Evolutionary conservation across 2,113 vertebrate species (phyloP), one percentile per base, ranked within the genome.

Genomic region (Synchiropus splendidus): DNA sequence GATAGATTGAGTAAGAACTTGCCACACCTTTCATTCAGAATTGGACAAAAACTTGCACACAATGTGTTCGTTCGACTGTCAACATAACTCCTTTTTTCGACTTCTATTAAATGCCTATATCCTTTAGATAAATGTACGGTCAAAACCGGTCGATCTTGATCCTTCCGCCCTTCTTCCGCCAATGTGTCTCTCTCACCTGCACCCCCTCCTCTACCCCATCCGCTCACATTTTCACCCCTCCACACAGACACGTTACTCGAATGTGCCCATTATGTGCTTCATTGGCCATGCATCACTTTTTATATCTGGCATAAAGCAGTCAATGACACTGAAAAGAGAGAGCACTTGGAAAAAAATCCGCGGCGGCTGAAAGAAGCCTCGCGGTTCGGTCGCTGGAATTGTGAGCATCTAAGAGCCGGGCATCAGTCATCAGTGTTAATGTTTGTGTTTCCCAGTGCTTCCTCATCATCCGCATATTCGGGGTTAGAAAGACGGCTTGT

Each of bases 281-380:
- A 64, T 54, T 77, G 73, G 43, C 50, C 77, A 77, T 69, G 69
- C 69, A 58, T 51, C 21, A 61, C 67, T 72, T 75, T 81, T 79
- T 72, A 78, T 78, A 82, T 79, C 69, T 38, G 60, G 58, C 67
- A 63, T 73, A 80, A 78, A 72, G 59, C 73, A 70, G 65, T 52
- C 63, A 61, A 69, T 71, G 74, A 75, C 55, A 70, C 66, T 65
- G 64, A 72, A 77, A 74, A 68, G 63, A 54, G 72, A 61, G 39
- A 49, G 72, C 46, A 39, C 21, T 18, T 36, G 52, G 52, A 64
- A 57, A 58, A n/a, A 15, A 39, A 33, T n/a, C n/a, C n/a, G n/a
- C n/a, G n/a, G n/a, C n/a, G n/a, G n/a, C n/a, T n/a, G n/a, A 62
- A 57, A 63, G 38, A 34, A 54, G 42, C 45, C 43, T 62, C n/a